These are phyloP conservation scores for Eira barbara DNA, from an alignment of 2,113 vertebrate species.

Conservation along the genomic window DNA sequence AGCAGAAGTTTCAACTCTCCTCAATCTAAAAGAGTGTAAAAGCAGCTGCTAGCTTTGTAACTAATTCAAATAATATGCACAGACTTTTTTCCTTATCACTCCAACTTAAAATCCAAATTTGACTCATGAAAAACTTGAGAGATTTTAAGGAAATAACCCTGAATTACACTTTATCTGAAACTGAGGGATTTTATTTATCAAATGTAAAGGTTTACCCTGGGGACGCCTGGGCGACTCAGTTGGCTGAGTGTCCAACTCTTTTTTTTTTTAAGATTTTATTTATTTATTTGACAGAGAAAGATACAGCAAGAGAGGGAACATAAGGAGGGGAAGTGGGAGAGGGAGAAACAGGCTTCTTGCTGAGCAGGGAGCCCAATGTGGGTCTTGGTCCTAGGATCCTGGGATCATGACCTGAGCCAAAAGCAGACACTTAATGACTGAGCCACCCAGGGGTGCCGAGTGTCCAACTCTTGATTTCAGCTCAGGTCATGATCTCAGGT, in stretches of 20 bases:
- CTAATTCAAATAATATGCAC: constrained; percentile 56
- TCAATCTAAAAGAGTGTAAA: constrained; percentile 39
- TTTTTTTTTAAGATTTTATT: no score
- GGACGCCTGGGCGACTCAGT: background rate
- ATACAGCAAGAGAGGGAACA: no score
- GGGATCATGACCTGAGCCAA: no score
- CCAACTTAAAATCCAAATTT: constrained; percentile 52
- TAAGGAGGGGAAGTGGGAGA: no score
- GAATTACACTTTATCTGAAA: constrained; percentile 59
- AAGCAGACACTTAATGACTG: no score
- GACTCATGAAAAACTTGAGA: constrained; percentile 30
- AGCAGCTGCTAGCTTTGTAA: constrained; percentile 36
- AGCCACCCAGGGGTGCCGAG: no score
- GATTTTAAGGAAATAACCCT: constrained; percentile 53
- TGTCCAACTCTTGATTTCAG: background rate
- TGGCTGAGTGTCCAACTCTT: background rate
- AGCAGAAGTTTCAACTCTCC: constrained; percentile 38
- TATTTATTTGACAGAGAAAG: no score
- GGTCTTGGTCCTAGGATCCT: no score
- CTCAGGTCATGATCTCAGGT: background rate
- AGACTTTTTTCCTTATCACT: constrained; percentile 21
- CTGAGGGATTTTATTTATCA: constrained; percentile 64
- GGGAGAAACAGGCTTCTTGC: no score
- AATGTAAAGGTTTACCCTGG: constrained; percentile 33
- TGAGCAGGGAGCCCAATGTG: no score